These are phyloP conservation scores for Isichthys henryi DNA, from an alignment of 2,113 vertebrate genomes.

Conservation along the genomic window DNA sequence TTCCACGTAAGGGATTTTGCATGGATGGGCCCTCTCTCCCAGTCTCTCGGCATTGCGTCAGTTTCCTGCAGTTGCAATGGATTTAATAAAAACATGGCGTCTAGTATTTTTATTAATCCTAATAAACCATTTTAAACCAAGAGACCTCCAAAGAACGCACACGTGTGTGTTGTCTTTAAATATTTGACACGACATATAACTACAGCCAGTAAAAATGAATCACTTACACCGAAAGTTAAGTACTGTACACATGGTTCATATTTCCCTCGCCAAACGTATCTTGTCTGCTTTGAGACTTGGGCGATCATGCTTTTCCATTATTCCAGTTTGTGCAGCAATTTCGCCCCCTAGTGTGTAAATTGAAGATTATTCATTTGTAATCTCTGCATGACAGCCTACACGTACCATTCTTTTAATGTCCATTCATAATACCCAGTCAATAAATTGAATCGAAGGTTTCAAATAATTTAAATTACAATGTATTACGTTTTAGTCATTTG, in stretches of 20 bases:
- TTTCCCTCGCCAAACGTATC: background rate
- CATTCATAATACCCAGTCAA: background rate
- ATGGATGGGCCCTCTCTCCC: background rate
- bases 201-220: background rate
- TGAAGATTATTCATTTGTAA: background rate
- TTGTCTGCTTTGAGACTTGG: background rate
- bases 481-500: background rate
- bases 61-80: background rate
- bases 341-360: background rate
- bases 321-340: background rate
- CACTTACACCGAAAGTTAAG: background rate
- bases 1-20: background rate
- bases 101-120: background rate
- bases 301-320: background rate
- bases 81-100: background rate
- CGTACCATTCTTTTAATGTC: background rate
- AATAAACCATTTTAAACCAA: background rate
- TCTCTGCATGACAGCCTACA: background rate
- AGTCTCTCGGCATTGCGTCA: background rate
- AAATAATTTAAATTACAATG: background rate
- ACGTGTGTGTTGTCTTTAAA: background rate
- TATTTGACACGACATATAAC: background rate
- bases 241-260: background rate
- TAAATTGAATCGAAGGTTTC: background rate
- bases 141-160: background rate